Evolutionary conservation across 2,113 vertebrate genomes (phyloP).

Genomic region (Uropsilus gracilis): DNA sequence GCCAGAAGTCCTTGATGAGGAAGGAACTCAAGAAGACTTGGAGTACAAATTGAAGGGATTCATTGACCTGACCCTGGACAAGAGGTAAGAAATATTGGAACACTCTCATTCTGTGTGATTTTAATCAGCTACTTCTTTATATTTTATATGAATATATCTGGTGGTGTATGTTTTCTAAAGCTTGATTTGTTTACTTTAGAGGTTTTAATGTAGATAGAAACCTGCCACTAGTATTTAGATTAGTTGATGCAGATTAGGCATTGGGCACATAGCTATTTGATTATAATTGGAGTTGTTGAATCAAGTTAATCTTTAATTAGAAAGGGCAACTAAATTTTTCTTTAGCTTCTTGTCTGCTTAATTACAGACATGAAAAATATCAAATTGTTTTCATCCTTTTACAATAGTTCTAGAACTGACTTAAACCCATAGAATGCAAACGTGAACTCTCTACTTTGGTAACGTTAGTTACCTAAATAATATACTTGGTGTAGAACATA

Average conservation of each 20-base stretch:
- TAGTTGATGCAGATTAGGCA: neutral
- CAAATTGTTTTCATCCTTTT: neutral
- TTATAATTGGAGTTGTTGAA: neutral
- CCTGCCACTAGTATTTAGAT: neutral
- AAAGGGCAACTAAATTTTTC: neutral
- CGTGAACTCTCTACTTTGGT: neutral
- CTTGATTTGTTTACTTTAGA: conserved; percentile 39
- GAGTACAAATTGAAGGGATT: conserved; percentile 97
- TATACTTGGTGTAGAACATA: neutral
- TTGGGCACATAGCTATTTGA: conserved; percentile 11
- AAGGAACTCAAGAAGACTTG: conserved; percentile 95
- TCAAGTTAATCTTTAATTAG: conserved; percentile 36
- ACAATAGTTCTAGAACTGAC: neutral
- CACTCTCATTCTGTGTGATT: neutral
- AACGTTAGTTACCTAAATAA: neutral
- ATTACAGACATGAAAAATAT: neutral
- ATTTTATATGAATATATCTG: neutral
- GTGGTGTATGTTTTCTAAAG: conserved; percentile 1
- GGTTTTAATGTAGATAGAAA: neutral
- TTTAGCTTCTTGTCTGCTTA: neutral
- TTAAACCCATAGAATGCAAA: neutral
- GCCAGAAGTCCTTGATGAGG: conserved; percentile 91
- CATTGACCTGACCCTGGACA: conserved; percentile 97
- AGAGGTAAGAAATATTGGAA: conserved; percentile 88
- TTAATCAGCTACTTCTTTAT: neutral